phyloP scores from a whole-genome alignment of 2,888 invertebrate species.

The Spialia ferax region DNA sequence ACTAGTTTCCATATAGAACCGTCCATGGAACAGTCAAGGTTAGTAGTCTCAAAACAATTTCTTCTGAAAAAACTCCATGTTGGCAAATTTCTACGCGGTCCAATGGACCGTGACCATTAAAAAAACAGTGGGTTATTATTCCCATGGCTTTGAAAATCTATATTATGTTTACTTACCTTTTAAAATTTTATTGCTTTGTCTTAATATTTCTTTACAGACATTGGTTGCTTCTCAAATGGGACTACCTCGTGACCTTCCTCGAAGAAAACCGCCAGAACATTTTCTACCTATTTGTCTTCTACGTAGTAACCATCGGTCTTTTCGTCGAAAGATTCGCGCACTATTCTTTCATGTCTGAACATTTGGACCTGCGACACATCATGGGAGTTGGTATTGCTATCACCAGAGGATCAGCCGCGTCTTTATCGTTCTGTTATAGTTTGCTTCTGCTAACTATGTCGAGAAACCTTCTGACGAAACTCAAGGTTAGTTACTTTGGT shows the following conservation, averaged over 20 bases:
- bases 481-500: slow-evolving; percentile 84
- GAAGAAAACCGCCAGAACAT: slow-evolving; percentile 99
- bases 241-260: slow-evolving; percentile 95
- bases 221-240: slow-evolving; percentile 93
- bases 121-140: no score
- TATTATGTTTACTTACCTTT: no score
- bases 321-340: slow-evolving; percentile 98
- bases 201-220: slow-evolving; percentile 81
- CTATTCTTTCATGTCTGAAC: slow-evolving; percentile 98
- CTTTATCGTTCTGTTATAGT: slow-evolving; percentile 97
- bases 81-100: no score
- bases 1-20: slow-evolving; percentile 97
- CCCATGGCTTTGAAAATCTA: no score
- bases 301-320: slow-evolving; percentile 96
- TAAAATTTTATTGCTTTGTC: no score
- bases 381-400: slow-evolving; percentile 99
- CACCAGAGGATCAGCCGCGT: slow-evolving; percentile 97
- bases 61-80: no score
- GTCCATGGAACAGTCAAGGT: slow-evolving; percentile 89
- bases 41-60: no score
- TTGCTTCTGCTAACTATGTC: slow-evolving; percentile 97
- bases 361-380: slow-evolving; percentile 97
- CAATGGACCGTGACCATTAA: no score
- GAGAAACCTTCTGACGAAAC: slow-evolving; percentile 95
- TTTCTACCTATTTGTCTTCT: slow-evolving; percentile 97